Percentiles rank a stretch among this genome's conserved stretches.
Conservation (phyloP, 2,888 invertebrate genomes). For the Rotaria macrura region DNA sequence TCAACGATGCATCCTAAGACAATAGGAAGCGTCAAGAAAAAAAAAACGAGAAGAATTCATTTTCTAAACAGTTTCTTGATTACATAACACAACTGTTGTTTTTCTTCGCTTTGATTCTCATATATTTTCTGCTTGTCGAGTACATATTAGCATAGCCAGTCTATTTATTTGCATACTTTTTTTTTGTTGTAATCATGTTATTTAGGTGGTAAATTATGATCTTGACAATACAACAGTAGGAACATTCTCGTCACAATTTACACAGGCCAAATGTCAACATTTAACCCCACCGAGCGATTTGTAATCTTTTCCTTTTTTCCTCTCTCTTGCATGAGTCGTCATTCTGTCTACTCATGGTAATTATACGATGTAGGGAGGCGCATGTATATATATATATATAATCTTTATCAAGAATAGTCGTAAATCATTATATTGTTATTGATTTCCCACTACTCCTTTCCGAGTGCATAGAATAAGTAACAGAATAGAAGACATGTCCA, state of each 20-base stretch:
- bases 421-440: not conserved
- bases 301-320: not conserved
- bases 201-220: not conserved
- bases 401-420: not conserved
- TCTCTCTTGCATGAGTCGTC: not conserved
- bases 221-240: not conserved
- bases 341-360: not conserved
- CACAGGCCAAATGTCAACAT: not conserved
- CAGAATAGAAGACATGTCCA: not conserved
- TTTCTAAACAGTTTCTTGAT: not conserved
- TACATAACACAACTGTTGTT: not conserved
- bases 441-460: not conserved
- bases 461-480: not conserved
- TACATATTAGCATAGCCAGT: not conserved
- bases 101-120: not conserved
- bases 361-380: not conserved
- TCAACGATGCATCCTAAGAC: not conserved
- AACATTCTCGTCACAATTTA: not conserved
- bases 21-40: not conserved
- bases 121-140: not conserved
- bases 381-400: not conserved
- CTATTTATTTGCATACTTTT: not conserved
- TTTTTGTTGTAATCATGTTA: not conserved
- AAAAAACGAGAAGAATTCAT: not conserved
- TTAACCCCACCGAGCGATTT: not conserved